A percentile compares a stretch with the other conserved stretches of the same genome.
Evolutionary conservation across 2,888 invertebrate genomes (phyloP).

Genomic region (Acrocyrtus sp.): DNA sequence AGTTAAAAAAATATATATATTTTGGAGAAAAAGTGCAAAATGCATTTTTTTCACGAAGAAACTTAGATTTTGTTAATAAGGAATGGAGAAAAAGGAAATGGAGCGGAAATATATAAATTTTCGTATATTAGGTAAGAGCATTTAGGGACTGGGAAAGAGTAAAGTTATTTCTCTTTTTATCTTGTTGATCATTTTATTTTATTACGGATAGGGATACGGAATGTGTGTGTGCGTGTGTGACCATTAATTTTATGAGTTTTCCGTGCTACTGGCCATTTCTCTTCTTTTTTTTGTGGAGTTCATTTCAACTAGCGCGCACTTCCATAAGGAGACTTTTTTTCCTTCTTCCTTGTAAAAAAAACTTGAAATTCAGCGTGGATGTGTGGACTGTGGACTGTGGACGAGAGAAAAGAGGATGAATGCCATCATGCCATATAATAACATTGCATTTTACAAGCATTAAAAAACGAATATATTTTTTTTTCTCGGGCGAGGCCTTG

Average conservation of each 20-base stretch:
- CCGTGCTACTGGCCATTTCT: slow-evolving; percentile 56
- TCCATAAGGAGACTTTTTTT: slow-evolving; percentile 3
- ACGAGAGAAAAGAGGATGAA: neutral
- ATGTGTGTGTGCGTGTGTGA: slow-evolving; percentile 49
- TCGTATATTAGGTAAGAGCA: no score
- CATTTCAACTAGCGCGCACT: neutral
- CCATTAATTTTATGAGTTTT: slow-evolving; percentile 59
- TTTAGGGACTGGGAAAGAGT: no score
- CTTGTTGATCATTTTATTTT: slow-evolving; percentile 27
- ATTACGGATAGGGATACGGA: slow-evolving; percentile 12
- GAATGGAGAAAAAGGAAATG: no score
- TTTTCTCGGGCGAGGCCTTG: slow-evolving; percentile 14
- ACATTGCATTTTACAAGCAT: slow-evolving; percentile 1
- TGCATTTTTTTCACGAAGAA: no score
- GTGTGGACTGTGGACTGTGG: no score
- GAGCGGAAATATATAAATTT: no score
- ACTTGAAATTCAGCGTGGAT: no score
- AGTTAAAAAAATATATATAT: no score
- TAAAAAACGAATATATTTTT: slow-evolving; percentile 3
- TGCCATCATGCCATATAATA: neutral
- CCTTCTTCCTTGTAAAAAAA: no score
- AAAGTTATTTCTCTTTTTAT: no score
- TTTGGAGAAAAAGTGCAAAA: no score
- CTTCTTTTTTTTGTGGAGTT: neutral
- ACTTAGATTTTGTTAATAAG: no score